These are phyloP conservation scores for Zosterops pallidus DNA, from an alignment of 2,113 vertebrate species.

Conservation along the genomic window DNA sequence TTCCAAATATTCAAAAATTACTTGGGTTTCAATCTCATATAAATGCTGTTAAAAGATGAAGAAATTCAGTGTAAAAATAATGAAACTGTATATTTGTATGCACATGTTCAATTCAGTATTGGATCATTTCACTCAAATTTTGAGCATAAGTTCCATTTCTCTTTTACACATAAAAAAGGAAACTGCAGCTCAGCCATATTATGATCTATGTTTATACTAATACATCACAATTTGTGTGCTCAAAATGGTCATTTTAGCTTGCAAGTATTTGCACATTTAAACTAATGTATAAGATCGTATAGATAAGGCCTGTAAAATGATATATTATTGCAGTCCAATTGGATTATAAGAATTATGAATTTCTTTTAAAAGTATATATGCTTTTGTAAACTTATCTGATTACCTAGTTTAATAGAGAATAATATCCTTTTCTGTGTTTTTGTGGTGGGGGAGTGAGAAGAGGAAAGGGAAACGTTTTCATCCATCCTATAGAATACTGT, in stretches of 20 bases:
- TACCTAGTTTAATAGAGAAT: neutral
- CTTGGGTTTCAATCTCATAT: neutral
- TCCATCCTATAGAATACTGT: neutral
- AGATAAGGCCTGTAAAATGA: neutral
- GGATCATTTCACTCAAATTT: neutral
- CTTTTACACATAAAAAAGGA: neutral
- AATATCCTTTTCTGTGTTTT: neutral
- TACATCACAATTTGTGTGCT: neutral
- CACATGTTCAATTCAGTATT: neutral
- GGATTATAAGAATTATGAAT: neutral
- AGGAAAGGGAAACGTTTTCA: neutral
- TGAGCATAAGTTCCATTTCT: neutral
- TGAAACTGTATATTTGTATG: neutral
- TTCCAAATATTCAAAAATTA: conserved; percentile 41
- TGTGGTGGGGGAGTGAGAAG: neutral
- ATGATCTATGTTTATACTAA: neutral
- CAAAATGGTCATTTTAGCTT: neutral
- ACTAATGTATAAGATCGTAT: neutral
- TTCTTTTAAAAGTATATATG: neutral
- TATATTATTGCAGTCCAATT: neutral
- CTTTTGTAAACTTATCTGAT: neutral
- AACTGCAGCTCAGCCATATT: neutral
- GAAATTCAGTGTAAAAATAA: neutral
- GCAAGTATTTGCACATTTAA: neutral
- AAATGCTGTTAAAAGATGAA: neutral